Conservation (phyloP, 2,797 vertebrate genomes). For the Danio choprae region DNA sequence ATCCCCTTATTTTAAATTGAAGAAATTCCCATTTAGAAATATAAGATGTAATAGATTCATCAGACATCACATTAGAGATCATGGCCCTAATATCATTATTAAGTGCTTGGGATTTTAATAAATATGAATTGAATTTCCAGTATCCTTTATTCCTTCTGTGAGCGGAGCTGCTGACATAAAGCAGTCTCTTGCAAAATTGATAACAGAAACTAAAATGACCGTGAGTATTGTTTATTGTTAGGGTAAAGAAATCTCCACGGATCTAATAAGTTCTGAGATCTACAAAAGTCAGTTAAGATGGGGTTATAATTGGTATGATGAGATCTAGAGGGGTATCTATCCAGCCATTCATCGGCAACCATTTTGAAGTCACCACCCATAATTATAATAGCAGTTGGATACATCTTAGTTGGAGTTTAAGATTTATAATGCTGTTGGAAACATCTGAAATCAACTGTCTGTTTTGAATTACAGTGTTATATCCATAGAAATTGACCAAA, state of each 20-base stretch:
- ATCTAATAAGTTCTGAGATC: conserved; percentile 15
- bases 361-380: conserved; percentile 44
- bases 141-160: conserved; percentile 29
- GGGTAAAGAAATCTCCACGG: conserved; percentile 9
- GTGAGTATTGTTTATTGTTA: conserved; percentile 25
- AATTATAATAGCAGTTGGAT: conserved; percentile 28
- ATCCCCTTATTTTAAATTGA: conserved; percentile 28
- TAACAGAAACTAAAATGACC: conserved; percentile 17
- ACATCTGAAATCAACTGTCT: conserved; percentile 24
- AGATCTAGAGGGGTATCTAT: conserved; percentile 30
- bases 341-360: conserved; percentile 29
- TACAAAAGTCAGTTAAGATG: conserved; percentile 2
- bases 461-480: conserved; percentile 11
- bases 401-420: conserved; percentile 5
- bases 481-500: conserved; percentile 3
- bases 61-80: conserved; percentile 5
- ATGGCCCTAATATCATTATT: not conserved
- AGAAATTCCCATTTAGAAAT: conserved; percentile 39
- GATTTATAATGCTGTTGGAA: not conserved
- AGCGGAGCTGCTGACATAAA: conserved; percentile 40
- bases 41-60: not conserved
- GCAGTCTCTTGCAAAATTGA: not conserved
- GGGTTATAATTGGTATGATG: not conserved
- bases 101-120: conserved; percentile 23
- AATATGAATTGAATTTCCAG: conserved; percentile 43